A percentile compares a stretch with the other conserved stretches of the same genome.
phyloP scores from a whole-genome alignment of 64 coral and sea anemone genomes.

The Porites australiensis region DNA sequence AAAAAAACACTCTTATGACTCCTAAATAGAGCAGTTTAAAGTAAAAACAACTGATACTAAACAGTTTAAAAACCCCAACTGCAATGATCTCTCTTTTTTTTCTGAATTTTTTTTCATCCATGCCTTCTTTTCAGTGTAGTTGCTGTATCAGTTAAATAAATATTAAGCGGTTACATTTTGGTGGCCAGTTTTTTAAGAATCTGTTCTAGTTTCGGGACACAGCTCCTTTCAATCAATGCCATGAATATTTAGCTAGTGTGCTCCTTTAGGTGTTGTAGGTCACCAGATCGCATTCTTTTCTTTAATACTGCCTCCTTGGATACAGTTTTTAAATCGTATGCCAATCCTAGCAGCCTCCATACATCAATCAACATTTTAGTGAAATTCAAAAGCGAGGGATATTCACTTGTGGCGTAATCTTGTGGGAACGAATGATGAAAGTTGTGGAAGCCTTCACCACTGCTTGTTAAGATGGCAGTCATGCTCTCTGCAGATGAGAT shows the following conservation, averaged over 20 bases:
- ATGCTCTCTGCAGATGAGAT: constrained; percentile 60
- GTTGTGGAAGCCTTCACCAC: constrained; percentile 76
- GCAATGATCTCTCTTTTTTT: no score
- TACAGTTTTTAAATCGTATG: constrained; percentile 51
- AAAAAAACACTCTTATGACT: no score
- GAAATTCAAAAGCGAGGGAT: constrained; percentile 39
- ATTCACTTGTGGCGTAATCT: constrained; percentile 73
- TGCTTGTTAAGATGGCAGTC: background rate
- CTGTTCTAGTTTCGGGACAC: no score
- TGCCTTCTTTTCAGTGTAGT: no score
- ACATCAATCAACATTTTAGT: constrained; percentile 41
- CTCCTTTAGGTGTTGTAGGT: background rate
- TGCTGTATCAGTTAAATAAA: no score
- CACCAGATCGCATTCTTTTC: constrained; percentile 50
- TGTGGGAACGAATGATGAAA: constrained; percentile 82
- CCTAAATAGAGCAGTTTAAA: no score
- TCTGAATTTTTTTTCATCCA: no score
- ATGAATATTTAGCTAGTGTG: background rate
- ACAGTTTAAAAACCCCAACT: no score
- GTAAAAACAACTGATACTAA: no score
- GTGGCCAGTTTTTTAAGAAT: no score
- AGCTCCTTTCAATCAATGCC: no score
- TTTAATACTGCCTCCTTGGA: constrained; percentile 34
- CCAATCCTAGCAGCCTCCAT: constrained; percentile 30
- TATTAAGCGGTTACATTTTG: no score